phyloP scores from a whole-genome alignment of 2,888 invertebrate species.

The Galeruca laticollis region DNA sequence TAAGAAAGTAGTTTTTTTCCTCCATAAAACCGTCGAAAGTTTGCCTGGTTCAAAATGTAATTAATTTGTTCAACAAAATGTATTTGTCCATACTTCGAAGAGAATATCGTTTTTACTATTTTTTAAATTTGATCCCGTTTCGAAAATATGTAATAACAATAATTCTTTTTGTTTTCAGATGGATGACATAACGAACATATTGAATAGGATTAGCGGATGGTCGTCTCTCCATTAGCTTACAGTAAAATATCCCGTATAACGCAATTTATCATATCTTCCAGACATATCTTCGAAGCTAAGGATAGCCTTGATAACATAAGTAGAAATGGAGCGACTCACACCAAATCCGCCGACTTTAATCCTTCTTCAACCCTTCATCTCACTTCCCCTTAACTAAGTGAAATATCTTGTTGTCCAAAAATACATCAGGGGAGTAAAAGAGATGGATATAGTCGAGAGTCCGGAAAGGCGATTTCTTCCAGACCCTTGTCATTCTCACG shows the following conservation, averaged over 20 bases:
- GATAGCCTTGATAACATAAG: conserved; percentile 21
- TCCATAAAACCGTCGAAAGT: no score
- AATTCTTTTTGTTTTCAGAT: neutral
- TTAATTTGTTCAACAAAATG: no score
- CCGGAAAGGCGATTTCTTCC: conserved; percentile 63
- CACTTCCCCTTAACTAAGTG: conserved; percentile 36
- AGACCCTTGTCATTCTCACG: conserved; percentile 95
- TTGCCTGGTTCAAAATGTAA: no score
- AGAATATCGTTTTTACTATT: no score
- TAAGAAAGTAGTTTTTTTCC: no score
- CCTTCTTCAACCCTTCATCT: conserved; percentile 18
- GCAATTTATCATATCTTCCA: conserved; percentile 11
- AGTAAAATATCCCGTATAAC: neutral
- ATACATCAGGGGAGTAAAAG: conserved; percentile 31
- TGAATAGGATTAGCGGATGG: neutral
- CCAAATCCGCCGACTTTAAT: conserved; percentile 30
- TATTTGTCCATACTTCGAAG: no score
- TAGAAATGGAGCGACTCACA: conserved; percentile 28
- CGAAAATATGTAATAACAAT: neutral
- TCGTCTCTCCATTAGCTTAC: neutral
- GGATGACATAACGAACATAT: neutral
- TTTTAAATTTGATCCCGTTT: no score
- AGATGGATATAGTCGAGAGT: neutral
- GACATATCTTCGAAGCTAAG: conserved; percentile 14
- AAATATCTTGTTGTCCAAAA: conserved; percentile 44